Evolutionary conservation across 64 coral and sea anemone genomes (phyloP).

Genomic region (Porites lutea): DNA sequence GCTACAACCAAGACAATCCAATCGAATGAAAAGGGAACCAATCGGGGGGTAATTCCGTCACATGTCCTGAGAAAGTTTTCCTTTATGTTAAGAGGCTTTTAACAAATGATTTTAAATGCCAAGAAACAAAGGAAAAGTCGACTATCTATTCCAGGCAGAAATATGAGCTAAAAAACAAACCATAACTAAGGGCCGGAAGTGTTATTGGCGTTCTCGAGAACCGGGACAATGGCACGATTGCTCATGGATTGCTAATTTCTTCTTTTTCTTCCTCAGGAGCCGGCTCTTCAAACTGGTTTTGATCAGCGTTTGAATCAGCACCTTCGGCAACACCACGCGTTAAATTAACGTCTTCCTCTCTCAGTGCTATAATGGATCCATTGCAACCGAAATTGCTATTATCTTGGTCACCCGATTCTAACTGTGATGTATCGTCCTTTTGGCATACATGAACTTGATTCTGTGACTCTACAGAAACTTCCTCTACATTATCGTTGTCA

Average conservation of each 20-base stretch:
- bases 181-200: too few relatives aligned
- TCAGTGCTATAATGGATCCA: not conserved
- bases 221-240: too few relatives aligned
- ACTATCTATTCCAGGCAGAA: too few relatives aligned
- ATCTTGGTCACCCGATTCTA: not conserved
- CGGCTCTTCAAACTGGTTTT: not conserved
- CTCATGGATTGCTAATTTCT: not conserved
- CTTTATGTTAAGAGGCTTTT: too few relatives aligned
- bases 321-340: not conserved
- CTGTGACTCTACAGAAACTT: not conserved
- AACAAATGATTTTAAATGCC: too few relatives aligned
- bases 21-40: too few relatives aligned
- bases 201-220: too few relatives aligned
- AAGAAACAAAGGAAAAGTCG: too few relatives aligned
- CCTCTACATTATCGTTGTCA: not conserved
- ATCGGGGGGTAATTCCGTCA: too few relatives aligned
- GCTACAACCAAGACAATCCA: too few relatives aligned
- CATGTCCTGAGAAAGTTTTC: too few relatives aligned
- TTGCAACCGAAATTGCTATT: not conserved
- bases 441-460: not conserved
- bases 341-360: not conserved
- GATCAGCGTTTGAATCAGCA: not conserved
- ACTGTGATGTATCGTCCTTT: not conserved
- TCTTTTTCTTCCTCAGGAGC: not conserved
- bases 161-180: too few relatives aligned